Percentiles rank a stretch among this genome's conserved stretches.
These are phyloP conservation scores for Drosophila sulfurigaster DNA, from an alignment of 1,140 invertebrate species.

Conservation along the genomic window DNA sequence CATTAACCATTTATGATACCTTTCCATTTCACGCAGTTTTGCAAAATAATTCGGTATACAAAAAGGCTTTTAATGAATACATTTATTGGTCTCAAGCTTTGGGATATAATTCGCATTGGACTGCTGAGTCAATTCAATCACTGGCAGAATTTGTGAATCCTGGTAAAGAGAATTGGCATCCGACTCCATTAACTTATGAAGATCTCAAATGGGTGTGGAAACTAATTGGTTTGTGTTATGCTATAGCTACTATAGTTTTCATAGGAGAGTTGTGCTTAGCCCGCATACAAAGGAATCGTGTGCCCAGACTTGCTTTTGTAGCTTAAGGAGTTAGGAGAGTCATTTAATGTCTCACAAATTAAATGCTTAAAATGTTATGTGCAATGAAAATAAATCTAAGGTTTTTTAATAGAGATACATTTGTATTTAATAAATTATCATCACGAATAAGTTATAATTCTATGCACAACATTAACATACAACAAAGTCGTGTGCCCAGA, in stretches of 20 bases:
- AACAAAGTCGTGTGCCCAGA: not conserved
- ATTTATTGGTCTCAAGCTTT: not conserved
- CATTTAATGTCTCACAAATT: too few species aligned
- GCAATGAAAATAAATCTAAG: too few species aligned
- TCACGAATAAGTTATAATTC: too few species aligned
- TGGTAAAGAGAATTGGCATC: not conserved
- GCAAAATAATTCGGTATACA: conserved; percentile 17
- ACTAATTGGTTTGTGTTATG: conserved; percentile 23
- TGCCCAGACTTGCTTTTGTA: not conserved
- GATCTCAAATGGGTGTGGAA: conserved; percentile 23
- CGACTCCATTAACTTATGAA: not conserved
- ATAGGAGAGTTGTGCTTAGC: conserved; percentile 19
- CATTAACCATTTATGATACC: not conserved
- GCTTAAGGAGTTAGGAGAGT: not conserved
- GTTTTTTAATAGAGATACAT: too few species aligned
- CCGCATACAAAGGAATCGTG: not conserved
- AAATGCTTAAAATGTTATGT: too few species aligned
- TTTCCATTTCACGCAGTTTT: not conserved
- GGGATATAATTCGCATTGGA: not conserved
- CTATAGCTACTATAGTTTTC: conserved; percentile 15
- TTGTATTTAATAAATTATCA: too few species aligned
- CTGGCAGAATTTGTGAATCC: not conserved
- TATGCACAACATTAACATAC: not conserved
- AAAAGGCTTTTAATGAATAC: not conserved
- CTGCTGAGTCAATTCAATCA: not conserved